Evolutionary conservation across 2,113 vertebrate genomes (phyloP), one percentile per base, ranked within the genome.

Genomic region (Talpa occidentalis): DNA sequence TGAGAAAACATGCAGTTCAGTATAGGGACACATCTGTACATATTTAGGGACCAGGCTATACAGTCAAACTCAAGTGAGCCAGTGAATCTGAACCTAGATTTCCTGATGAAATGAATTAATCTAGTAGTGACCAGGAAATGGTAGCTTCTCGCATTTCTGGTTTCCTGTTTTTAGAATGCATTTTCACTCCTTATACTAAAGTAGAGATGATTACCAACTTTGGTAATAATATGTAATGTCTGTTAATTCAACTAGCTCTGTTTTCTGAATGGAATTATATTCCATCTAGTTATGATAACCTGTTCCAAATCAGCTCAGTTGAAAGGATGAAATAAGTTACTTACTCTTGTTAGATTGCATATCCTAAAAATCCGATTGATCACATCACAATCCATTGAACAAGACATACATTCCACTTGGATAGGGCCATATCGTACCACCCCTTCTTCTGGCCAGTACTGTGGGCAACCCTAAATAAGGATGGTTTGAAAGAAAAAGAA

Each of bases 371-470:
- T 99, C 76, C 99, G 97, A 88, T 98, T 99, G 97, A 99, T 99
- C 74, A 99, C 98, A 0, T 99, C 99, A 72, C 99, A 99, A 96
- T 99, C 99, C 99, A 99, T 99, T 5, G 99, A 99, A 97, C 99
- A 99, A 0, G 99, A 99, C 98, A 99, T 99, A 96, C 99, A 99
- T 85, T 99, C 99, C 94, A 99, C 99, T 97, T 99, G 99, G 91
- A 99, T 99, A 0, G 99, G 99, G 6, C 99, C 99, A 0, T 99
- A 99, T 22, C 99, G 98, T 70, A 99, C 97, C 96, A 99, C 99
- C 15, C 99, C 99, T 95, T 99, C 99, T 94, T 99, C 99, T 0
- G 99, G 99, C 99, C 99, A 99, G 97, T 99, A 99, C 73, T 99
- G 99, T 32, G 99, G 99, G 97, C 99, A 99, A 60, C 99, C 99